These are phyloP conservation scores for Tolmerus cingulatus DNA, from an alignment of 2,888 invertebrate species.

Conservation along the genomic window DNA sequence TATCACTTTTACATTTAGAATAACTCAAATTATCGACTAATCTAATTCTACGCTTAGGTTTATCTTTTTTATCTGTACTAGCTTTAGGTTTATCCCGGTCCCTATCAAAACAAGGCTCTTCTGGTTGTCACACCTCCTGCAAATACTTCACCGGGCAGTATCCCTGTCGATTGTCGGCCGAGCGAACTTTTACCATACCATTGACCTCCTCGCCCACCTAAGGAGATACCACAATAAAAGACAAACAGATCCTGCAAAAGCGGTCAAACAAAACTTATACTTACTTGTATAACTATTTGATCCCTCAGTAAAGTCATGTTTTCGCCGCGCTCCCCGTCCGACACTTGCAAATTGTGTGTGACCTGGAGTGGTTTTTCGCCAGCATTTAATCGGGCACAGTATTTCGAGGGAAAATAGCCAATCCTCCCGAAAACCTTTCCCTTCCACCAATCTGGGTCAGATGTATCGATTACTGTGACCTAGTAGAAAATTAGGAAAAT, in stretches of 20 bases:
- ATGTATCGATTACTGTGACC: conserved; percentile 92
- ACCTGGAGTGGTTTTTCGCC: conserved; percentile 93
- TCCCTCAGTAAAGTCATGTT: conserved; percentile 84
- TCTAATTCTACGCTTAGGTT: conserved; percentile 62
- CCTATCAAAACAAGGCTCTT: conserved; percentile 59
- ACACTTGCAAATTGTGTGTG: conserved; percentile 84
- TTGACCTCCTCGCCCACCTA: conserved; percentile 87
- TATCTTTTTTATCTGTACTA: conserved; percentile 53
- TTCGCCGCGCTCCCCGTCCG: conserved; percentile 74
- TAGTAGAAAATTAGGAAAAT: conserved; percentile 58
- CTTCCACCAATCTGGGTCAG: conserved; percentile 98
- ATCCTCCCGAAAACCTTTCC: conserved; percentile 90
- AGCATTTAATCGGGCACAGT: conserved; percentile 88
- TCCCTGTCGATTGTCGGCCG: conserved; percentile 91
- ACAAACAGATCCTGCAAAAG: background rate
- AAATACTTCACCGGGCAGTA: conserved; percentile 94
- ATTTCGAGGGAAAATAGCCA: conserved; percentile 94
- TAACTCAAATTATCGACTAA: conserved; percentile 55
- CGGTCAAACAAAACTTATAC: background rate
- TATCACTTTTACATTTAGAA: conserved; percentile 59
- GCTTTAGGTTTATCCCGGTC: conserved; percentile 56
- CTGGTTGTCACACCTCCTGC: conserved; percentile 90
- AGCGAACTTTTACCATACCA: conserved; percentile 92
- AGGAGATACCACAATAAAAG: background rate
- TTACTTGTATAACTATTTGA: conserved; percentile 87